Evolutionary conservation across 2,888 invertebrate species (phyloP), one percentile per base, ranked within the genome.

Genomic region (Drosophila testacea): DNA sequence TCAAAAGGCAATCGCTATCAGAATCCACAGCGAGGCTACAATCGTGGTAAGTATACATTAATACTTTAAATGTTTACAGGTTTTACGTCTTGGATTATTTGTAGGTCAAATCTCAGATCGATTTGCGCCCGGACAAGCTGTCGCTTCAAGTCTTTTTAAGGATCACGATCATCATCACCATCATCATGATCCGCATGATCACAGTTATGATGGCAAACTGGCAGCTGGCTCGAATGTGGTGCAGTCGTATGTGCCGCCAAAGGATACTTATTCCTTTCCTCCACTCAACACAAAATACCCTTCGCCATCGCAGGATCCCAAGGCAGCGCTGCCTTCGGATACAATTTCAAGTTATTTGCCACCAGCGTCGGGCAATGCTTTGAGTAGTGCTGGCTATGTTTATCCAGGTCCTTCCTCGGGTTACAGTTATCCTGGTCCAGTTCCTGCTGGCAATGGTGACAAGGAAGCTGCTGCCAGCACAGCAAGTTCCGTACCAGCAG

Each of bases 181-280:
- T 11, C 83, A 79, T 64, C 69, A 87, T 55, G 75, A 83, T 48
- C 10, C 5, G 4, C 79, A 80, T 7, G 61, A 79, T 41, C 82
- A 84, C 32, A 74, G 69, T 6, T 57, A 63, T 6, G 74, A 76
- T 60, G 69, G 64, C 32, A 87, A 79, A 59, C 32, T 77, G 13
- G 62, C 87, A 4, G 74, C 89, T 11, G 78, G 91, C 0, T 89
- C 91, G 0, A 87, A 89, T 66, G 50, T 83, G 6, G 77, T 89
- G 3, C 63, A 88, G 10, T 83, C 89, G 0, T 91, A 90, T 76
- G 84, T 82, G 10, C 66, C 91, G 0, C 83, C 90, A 2, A 88
- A 85, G 52, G 87, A 92, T 74, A 61, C 91, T 0, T 92, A 92
- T 69, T 81, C 91, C 0, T 92, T 92, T 77, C 92, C 92, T n/a